phyloP scores from a whole-genome alignment of 2,797 vertebrate genomes.

The Crypturellus tataupa region DNA sequence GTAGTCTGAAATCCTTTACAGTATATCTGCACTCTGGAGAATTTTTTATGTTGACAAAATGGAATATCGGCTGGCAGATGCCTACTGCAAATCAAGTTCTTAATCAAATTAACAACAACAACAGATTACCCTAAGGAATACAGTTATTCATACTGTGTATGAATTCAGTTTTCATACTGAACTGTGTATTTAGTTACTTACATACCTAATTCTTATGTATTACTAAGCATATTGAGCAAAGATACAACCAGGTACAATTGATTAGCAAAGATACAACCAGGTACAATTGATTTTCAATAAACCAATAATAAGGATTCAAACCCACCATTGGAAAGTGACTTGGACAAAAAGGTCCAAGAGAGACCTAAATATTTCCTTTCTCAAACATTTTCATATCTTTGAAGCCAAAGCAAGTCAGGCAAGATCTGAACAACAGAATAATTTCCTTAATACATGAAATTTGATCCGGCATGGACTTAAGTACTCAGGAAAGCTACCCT shows the following conservation, averaged over 20 bases:
- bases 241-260: neutral
- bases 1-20: neutral
- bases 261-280: neutral
- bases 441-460: neutral
- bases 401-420: neutral
- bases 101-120: slow-evolving; percentile 26
- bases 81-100: neutral
- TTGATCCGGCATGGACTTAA: neutral
- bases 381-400: neutral
- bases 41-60: neutral
- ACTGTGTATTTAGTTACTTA: neutral
- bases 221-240: neutral
- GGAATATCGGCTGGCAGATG: neutral
- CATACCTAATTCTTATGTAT: neutral
- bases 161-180: neutral
- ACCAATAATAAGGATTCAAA: neutral
- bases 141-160: neutral
- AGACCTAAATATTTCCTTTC: neutral
- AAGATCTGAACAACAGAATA: neutral
- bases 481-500: neutral
- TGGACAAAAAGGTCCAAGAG: neutral
- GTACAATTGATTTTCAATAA: neutral
- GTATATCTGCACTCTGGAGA: neutral
- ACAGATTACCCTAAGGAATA: neutral
- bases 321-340: neutral